Evolutionary conservation across 2,888 invertebrate species (phyloP).

Genomic region (Laothoe populi): DNA sequence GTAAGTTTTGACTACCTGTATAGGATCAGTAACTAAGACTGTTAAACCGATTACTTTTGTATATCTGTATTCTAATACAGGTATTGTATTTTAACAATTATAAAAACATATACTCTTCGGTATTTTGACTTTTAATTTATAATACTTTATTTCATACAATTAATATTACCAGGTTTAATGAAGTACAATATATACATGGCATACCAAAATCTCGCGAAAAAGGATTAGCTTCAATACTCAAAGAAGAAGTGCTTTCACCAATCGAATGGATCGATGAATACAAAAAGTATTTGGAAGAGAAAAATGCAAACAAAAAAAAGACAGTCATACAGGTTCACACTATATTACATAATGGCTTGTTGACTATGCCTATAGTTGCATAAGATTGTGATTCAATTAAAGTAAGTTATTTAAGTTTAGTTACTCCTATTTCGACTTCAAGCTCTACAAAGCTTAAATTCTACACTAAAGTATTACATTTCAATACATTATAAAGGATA

Average conservation of each 20-base stretch:
- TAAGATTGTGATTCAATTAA: not conserved
- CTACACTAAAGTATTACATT: too few relatives aligned
- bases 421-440: too few relatives aligned
- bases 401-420: too few relatives aligned
- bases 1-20: too few relatives aligned
- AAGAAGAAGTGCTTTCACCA: slow-evolving; percentile 58
- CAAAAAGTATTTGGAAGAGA: slow-evolving; percentile 47
- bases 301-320: slow-evolving; percentile 58
- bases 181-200: slow-evolving; percentile 58
- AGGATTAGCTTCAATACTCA: slow-evolving; percentile 58
- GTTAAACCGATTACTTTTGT: too few relatives aligned
- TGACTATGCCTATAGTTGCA: not conserved
- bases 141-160: too few relatives aligned
- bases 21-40: too few relatives aligned
- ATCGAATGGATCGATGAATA: slow-evolving; percentile 62
- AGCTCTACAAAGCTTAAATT: too few relatives aligned
- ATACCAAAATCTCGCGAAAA: slow-evolving; percentile 58
- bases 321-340: slow-evolving; percentile 43
- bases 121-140: too few relatives aligned
- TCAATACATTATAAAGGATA: too few relatives aligned
- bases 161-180: slow-evolving; percentile 55
- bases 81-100: not conserved
- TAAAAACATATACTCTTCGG: too few relatives aligned
- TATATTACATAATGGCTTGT: not conserved
- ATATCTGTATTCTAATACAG: too few relatives aligned